These are phyloP conservation scores for Rhopalosiphum nymphaeae DNA, from an alignment of 2,888 invertebrate species.

Conservation along the genomic window DNA sequence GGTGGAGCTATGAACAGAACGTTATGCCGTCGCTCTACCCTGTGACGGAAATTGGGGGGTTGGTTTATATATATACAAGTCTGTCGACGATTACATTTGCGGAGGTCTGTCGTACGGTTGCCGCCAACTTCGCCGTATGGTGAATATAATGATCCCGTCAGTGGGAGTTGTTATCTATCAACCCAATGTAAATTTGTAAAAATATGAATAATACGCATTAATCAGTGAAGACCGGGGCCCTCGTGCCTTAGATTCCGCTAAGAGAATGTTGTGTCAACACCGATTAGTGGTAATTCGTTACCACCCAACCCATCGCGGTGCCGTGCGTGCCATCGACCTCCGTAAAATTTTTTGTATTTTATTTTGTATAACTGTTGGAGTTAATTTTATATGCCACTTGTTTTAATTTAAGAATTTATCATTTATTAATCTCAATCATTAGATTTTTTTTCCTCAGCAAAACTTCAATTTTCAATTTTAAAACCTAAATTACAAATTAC, in stretches of 20 bases:
- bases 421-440: neutral
- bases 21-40: neutral
- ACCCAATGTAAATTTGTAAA: too few relatives aligned
- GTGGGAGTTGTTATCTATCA: neutral
- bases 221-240: too few relatives aligned
- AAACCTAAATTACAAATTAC: too few relatives aligned
- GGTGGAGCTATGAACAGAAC: neutral
- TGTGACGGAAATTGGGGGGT: fast-evolving
- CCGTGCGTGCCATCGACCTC: neutral
- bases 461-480: too few relatives aligned
- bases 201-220: neutral
- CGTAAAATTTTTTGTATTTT: neutral
- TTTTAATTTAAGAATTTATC: neutral
- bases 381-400: too few relatives aligned
- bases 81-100: fast-evolving
- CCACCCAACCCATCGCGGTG: too few relatives aligned
- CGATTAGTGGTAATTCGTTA: too few relatives aligned
- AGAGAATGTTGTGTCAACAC: too few relatives aligned
- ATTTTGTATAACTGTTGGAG: neutral
- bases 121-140: neutral
- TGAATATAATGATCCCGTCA: neutral
- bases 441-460: neutral
- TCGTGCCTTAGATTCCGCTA: too few relatives aligned
- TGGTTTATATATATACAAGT: neutral
- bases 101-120: slow-evolving; percentile 3